Evolutionary conservation across 2,797 vertebrate genomes (phyloP).

Genomic region (Smutsia gigantea): DNA sequence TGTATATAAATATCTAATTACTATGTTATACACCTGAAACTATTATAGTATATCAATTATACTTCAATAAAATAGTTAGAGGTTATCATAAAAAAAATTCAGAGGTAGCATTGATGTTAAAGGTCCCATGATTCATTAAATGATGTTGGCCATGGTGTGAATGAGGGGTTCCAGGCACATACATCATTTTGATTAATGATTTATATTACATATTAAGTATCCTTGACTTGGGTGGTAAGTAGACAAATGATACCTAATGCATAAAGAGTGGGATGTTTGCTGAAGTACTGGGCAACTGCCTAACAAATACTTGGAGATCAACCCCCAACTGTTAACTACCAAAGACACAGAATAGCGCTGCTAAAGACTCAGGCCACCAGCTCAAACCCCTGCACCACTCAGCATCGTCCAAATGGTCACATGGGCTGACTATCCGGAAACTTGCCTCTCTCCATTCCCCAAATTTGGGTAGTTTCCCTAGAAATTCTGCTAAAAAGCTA

Average conservation of each 20-base stretch:
- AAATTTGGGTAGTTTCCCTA: neutral
- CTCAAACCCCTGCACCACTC: neutral
- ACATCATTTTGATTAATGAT: neutral
- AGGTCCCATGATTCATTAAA: too few species aligned
- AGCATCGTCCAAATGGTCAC: neutral
- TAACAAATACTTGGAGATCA: neutral
- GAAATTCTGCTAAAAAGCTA: neutral
- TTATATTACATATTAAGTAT: neutral
- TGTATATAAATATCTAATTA: too few species aligned
- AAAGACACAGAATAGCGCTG: neutral
- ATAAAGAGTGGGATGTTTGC: neutral
- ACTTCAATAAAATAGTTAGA: too few species aligned
- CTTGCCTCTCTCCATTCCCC: neutral
- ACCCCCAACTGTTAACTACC: neutral
- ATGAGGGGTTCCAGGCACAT: neutral
- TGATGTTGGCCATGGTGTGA: too few species aligned
- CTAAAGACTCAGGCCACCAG: neutral
- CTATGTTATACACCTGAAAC: too few species aligned
- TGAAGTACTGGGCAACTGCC: neutral
- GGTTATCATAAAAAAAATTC: neutral
- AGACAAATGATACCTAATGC: neutral
- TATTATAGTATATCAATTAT: too few species aligned
- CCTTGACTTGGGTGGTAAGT: neutral
- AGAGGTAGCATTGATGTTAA: neutral
- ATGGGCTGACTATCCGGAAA: neutral